Base-by-base conservation (phyloP, 1,140 invertebrate species). In the Scylla paramamosain region DNA sequence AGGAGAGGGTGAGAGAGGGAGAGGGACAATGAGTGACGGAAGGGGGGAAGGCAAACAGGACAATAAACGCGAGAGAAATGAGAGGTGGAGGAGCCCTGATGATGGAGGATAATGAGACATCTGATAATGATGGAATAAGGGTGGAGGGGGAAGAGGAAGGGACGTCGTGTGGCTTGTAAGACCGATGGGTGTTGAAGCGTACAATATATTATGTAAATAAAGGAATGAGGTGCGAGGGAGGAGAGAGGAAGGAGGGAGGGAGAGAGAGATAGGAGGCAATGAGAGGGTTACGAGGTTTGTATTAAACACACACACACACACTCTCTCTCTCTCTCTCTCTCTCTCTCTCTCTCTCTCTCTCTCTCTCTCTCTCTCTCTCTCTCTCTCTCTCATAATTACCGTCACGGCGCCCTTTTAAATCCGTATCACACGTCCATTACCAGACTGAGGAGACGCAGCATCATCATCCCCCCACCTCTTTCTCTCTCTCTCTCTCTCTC, bases 201-300 rank as follows among this genome's bases (percentile, higher is more conserved):
- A 77, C 29, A 77, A 91, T 67, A 91, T 67, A 77, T 59, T 59
- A 67, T 91, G 90, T 77, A 83, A 83, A 92, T 29, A 39, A 39
- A 39, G 83, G 32, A 86, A 86, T 12, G 32, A 39, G 25, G 83
- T 86, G 83, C 32, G n/a, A 14, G 32, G 25, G 32, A 31, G 52
- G 10, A 59, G 14, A n/a, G 83, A 31, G 83, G 39, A 39, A 6
- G 6, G 39, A 39, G 39, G 6, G 39, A 29, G n/a, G 25, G 83
- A 31, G 83, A 39, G n/a, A 39, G 32, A 25, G 25, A 25, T 16
- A 91, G 8, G 52, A 7, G 4, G 90, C 25, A 28, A n/a, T 39
- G 25, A 25, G 12, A 45, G 29, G 91, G 39, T 32, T n/a, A n/a
- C 8, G 31, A 45, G 87, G 39, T 14, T 14, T 45, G 32, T n/a